A percentile compares a stretch with the other conserved stretches of the same genome.
phyloP scores from a whole-genome alignment of 2,888 invertebrate species.

The Mamestra brassicae region DNA sequence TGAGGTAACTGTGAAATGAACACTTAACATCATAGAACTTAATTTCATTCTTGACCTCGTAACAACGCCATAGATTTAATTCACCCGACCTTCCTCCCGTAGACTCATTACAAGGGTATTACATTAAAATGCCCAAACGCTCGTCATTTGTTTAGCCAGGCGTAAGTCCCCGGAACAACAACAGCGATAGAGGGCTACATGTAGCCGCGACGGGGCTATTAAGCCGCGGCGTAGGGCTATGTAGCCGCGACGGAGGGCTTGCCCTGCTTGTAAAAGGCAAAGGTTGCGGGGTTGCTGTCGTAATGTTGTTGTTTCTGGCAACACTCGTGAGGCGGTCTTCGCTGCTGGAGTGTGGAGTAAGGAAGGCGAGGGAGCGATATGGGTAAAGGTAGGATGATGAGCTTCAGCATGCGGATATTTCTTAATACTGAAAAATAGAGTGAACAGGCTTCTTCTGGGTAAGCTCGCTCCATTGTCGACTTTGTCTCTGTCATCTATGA shows the following conservation, averaged over 20 bases:
- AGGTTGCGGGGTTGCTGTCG: constrained; percentile 63
- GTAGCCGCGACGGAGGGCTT: constrained; percentile 71
- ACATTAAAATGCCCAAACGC: constrained; percentile 67
- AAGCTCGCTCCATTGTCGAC: too few species aligned
- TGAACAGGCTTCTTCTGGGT: too few species aligned
- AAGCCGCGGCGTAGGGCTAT: constrained; percentile 30
- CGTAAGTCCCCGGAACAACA: constrained; percentile 68
- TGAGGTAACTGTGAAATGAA: too few species aligned
- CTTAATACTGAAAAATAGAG: too few species aligned
- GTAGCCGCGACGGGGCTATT: constrained; percentile 70
- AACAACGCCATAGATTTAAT: constrained; percentile 33
- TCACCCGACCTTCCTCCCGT: constrained; percentile 21
- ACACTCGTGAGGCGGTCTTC: constrained; percentile 76
- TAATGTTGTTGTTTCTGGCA: constrained; percentile 82
- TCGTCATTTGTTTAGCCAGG: constrained; percentile 57
- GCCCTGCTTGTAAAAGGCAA: constrained; percentile 67
- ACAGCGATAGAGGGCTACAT: constrained; percentile 57
- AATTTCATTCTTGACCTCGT: not conserved
- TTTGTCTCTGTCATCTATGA: too few species aligned
- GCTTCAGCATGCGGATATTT: too few species aligned
- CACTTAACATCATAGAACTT: too few species aligned
- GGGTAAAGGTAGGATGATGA: too few species aligned
- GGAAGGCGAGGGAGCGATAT: constrained; percentile 26
- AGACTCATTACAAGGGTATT: constrained; percentile 37
- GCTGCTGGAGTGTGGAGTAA: constrained; percentile 63